Conservation (phyloP, 2,797 vertebrate species). For the Malacoraja senta region DNA sequence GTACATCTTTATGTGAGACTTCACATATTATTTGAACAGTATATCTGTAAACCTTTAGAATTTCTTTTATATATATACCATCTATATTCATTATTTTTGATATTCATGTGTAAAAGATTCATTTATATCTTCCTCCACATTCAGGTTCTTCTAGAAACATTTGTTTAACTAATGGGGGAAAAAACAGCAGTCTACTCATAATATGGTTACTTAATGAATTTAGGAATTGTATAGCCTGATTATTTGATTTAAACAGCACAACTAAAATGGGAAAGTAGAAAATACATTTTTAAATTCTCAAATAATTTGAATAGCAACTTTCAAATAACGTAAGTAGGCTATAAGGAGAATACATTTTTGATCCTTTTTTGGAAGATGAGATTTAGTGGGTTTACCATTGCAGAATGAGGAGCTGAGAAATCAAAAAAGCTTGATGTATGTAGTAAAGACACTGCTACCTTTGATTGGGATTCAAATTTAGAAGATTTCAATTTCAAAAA, state of each 20-base stretch:
- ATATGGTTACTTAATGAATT: neutral
- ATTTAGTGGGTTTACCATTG: neutral
- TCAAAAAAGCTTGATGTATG: neutral
- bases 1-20: neutral
- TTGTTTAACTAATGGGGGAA: neutral
- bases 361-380: neutral
- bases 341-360: neutral
- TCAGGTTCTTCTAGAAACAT: neutral
- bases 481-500: neutral
- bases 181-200: neutral
- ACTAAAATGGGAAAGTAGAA: neutral
- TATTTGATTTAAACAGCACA: neutral
- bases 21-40: neutral
- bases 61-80: neutral
- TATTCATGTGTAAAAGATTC: neutral
- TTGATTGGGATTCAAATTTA: neutral
- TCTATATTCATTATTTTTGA: neutral
- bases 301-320: neutral
- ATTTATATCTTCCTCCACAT: constrained; percentile 3
- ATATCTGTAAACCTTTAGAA: neutral
- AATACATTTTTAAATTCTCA: neutral
- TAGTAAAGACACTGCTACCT: neutral
- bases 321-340: neutral
- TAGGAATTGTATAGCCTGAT: neutral
- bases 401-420: neutral